Evolutionary conservation across 2,888 invertebrate species (phyloP).

Genomic region (Sinotaia quadrata): DNA sequence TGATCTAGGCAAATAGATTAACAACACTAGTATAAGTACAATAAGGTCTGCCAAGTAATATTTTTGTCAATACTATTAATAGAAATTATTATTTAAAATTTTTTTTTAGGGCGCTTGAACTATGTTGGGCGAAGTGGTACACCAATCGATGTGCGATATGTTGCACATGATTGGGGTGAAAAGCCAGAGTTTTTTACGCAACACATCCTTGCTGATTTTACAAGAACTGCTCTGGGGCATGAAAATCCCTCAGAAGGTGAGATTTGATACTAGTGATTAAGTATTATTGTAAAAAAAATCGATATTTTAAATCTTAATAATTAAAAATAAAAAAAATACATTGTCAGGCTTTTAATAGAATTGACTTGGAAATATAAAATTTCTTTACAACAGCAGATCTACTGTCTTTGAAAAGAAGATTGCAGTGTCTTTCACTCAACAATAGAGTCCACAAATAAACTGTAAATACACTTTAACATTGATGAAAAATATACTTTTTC

Average conservation of each 20-base stretch:
- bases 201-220: slow-evolving; percentile 34
- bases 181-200: slow-evolving; percentile 57
- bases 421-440: no score
- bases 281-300: neutral
- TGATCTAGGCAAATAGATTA: no score
- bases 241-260: neutral
- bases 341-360: no score
- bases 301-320: neutral
- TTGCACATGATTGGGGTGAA: slow-evolving; percentile 58
- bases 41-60: no score
- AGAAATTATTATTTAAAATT: neutral
- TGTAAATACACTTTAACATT: no score
- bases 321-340: neutral
- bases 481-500: no score
- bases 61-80: neutral
- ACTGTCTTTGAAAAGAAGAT: no score
- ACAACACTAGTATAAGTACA: no score
- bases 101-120: slow-evolving; percentile 54
- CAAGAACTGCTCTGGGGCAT: neutral
- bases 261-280: neutral
- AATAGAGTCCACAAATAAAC: no score
- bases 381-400: no score
- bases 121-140: slow-evolving; percentile 66
- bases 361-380: no score
- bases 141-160: slow-evolving; percentile 58